These are phyloP conservation scores for Drosophila baimaii DNA, from an alignment of 1,140 invertebrate species.

Conservation along the genomic window DNA sequence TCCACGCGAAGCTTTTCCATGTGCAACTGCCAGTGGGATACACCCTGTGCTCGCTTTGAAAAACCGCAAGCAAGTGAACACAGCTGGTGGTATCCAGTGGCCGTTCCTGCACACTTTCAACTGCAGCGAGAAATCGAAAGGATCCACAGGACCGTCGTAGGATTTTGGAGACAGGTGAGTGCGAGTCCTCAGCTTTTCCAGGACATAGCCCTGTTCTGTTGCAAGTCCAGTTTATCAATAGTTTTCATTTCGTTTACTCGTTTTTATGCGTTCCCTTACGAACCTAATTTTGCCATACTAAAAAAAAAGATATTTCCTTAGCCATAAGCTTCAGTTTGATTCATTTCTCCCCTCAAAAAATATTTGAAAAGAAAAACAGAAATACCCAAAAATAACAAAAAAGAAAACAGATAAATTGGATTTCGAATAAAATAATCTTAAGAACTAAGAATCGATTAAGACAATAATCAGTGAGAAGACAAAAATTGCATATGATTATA, in stretches of 20 bases:
- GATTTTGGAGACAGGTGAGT: constrained; percentile 45
- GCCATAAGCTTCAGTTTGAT: constrained; percentile 76
- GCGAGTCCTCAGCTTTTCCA: constrained; percentile 3
- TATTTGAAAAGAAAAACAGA: constrained; percentile 5
- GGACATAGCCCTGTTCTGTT: constrained; percentile 34
- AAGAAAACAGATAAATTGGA: constrained; percentile 46
- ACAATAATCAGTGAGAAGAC: constrained; percentile 58
- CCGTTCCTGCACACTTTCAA: constrained; percentile 65
- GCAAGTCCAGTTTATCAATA: constrained; percentile 61
- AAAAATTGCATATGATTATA: constrained; percentile 81
- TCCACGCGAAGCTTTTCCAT: constrained; percentile 75
- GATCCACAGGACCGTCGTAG: background rate
- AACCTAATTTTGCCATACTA: constrained; percentile 67
- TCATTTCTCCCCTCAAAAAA: constrained; percentile 44
- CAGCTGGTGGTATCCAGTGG: constrained; percentile 99
- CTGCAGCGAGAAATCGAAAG: constrained; percentile 9
- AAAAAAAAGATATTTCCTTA: constrained; percentile 61
- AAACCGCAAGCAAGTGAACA: constrained; percentile 93
- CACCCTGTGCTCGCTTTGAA: constrained; percentile 96
- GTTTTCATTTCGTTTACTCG: constrained; percentile 34
- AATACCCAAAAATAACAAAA: constrained; percentile 26
- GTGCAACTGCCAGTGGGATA: constrained; percentile 89
- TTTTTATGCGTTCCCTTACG: constrained; percentile 32
- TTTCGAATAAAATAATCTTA: constrained; percentile 62
- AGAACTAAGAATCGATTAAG: constrained; percentile 59